A percentile compares a stretch with the other conserved stretches of the same genome.
Evolutionary conservation across 2,888 invertebrate genomes (phyloP).

Genomic region (Machimus rusticus): DNA sequence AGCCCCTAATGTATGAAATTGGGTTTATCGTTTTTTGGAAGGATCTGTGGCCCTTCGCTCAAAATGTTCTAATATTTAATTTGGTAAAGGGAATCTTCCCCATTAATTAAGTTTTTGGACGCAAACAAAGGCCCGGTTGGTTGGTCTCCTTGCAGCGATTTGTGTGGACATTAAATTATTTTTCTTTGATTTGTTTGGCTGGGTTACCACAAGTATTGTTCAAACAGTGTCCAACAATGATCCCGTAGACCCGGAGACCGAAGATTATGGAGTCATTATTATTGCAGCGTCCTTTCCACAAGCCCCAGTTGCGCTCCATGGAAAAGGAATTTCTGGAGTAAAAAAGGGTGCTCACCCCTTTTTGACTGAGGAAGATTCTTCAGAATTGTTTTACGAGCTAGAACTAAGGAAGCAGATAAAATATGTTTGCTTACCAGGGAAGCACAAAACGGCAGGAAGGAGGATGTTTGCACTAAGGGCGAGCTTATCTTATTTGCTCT

Average conservation of each 20-base stretch:
- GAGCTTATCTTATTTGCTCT: not conserved
- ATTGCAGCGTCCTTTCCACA: not conserved
- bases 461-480: not conserved
- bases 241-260: not conserved
- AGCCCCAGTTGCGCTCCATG: not conserved
- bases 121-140: not conserved
- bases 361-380: not conserved
- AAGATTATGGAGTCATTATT: constrained; percentile 31
- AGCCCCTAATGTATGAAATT: not conserved
- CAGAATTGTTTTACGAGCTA: constrained; percentile 15
- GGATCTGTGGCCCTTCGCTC: not conserved
- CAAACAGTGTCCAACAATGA: constrained; percentile 35
- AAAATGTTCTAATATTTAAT: not conserved
- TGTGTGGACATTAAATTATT: constrained; percentile 34
- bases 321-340: not conserved
- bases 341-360: constrained; percentile 7
- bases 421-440: not conserved
- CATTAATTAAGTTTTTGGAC: not conserved
- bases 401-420: not conserved
- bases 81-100: not conserved
- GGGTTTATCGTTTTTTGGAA: not conserved
- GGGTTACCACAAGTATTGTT: constrained; percentile 19
- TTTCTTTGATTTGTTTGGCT: constrained; percentile 35
- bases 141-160: not conserved
- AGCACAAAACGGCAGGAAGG: not conserved